A percentile compares a stretch with the other conserved stretches of the same genome.
These are phyloP conservation scores for Natrix natrix DNA, from an alignment of 2,797 vertebrate species.

Conservation along the genomic window DNA sequence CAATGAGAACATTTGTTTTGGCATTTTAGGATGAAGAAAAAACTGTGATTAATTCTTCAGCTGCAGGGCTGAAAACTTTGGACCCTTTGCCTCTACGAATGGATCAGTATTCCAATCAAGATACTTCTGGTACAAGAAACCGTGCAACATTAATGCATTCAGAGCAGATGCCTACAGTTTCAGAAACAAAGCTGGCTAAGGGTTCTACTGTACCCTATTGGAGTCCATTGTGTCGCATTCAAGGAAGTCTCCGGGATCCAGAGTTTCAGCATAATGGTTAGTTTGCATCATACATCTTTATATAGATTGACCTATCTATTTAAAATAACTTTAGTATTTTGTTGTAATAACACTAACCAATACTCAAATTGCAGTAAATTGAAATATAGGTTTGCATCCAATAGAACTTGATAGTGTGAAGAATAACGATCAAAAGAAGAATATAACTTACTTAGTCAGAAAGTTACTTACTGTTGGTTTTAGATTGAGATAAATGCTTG, in stretches of 20 bases:
- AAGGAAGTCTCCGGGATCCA: conserved; percentile 78
- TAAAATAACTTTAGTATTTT: neutral
- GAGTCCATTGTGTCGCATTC: conserved; percentile 73
- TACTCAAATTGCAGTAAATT: neutral
- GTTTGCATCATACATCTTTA: neutral
- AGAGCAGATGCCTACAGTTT: conserved; percentile 22
- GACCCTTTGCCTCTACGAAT: conserved; percentile 80
- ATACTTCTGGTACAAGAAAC: conserved; percentile 21
- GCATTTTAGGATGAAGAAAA: conserved; percentile 50
- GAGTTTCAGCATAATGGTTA: conserved; percentile 87
- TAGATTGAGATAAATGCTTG: neutral
- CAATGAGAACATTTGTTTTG: neutral
- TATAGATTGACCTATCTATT: neutral
- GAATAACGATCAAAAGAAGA: neutral
- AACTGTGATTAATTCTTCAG: conserved; percentile 55
- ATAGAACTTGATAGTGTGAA: neutral
- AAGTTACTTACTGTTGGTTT: neutral
- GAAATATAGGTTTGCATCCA: too few relatives aligned
- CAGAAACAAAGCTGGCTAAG: conserved; percentile 38
- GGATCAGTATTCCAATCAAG: conserved; percentile 56
- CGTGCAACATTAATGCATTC: conserved; percentile 42
- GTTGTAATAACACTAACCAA: neutral
- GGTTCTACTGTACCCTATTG: conserved; percentile 37
- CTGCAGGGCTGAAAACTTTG: conserved; percentile 78
- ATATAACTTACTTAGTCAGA: neutral